Base-by-base conservation (phyloP, 2,888 invertebrate species). In the Microdon myrmicae region DNA sequence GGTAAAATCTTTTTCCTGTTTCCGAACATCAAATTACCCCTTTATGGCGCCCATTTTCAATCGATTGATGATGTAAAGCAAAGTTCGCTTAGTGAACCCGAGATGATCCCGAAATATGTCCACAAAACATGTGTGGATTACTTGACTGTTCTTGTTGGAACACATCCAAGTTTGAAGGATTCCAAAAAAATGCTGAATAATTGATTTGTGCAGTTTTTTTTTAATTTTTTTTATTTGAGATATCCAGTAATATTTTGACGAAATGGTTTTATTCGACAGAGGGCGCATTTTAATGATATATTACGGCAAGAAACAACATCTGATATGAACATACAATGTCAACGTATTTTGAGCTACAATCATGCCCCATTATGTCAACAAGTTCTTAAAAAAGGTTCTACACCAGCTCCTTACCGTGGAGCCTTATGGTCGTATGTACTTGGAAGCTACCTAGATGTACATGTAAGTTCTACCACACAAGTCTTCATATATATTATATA, bases 311-410 rank as follows among this genome's bases (percentile, higher is more conserved):
- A 80, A 17, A 49, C 49, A 3, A 71, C 68, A n/a, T 67, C 59
- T 14, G 91, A 92, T 75, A 81, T 91, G 51, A 86, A 87, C 13
- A 79, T 83, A 12, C 81, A 91, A n/a, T 93, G 92, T 2, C 89
- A 90, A 73, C 85, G 87, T 68, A 90, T 95, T 9, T 80, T 93
- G 8, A 83, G 85, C 10, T 85, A 88, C 34, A 89, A 90, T 67
- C 92, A 94, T 75, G 90, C 94, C 0, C 94, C 95, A 0, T 83
- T 94, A 22, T 90, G 92, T 25, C 94, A 95, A 77, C 95, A 96
- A 81, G 93, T 89, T 77, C 81, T 94, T 7, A 96, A 96, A 81
- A 79, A 75, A 67, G 80, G 80, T 3, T 72, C 71, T 20, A 79
- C 77, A 0, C 80, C 80, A 4, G 71, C 76, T 0, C 84, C 85